Evolutionary conservation across 1,140 invertebrate species (phyloP).

Genomic region (Steinernema khuongi): DNA sequence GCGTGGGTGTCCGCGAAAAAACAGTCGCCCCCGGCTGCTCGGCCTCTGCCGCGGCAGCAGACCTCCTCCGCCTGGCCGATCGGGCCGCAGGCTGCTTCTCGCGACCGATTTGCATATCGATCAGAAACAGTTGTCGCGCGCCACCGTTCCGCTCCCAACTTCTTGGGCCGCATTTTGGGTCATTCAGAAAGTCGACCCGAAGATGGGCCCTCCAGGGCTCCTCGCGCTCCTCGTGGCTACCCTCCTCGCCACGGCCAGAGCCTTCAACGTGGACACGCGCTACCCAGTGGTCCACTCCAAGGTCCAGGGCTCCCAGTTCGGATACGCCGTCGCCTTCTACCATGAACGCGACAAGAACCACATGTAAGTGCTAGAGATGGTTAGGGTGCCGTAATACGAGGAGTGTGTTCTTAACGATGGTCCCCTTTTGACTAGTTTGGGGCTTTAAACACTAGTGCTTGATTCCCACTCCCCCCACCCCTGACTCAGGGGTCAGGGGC

Average conservation of each 20-base stretch:
- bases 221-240: neutral
- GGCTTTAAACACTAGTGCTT: too few relatives aligned
- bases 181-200: too few relatives aligned
- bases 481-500: too few relatives aligned
- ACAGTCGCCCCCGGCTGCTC: too few relatives aligned
- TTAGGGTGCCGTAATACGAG: constrained; percentile 58
- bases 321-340: constrained; percentile 64
- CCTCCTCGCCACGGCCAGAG: constrained; percentile 20
- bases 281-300: constrained; percentile 60
- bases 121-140: constrained; percentile 15
- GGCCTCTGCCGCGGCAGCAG: too few relatives aligned
- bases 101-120: constrained; percentile 14
- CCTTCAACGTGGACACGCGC: constrained; percentile 63
- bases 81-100: too few relatives aligned
- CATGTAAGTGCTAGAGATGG: too few relatives aligned
- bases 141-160: neutral
- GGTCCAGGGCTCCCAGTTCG: constrained; percentile 62
- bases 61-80: too few relatives aligned
- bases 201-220: neutral
- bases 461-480: too few relatives aligned
- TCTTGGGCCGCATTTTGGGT: too few relatives aligned
- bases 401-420: neutral
- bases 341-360: constrained; percentile 59
- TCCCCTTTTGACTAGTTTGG: too few relatives aligned
- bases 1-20: too few relatives aligned